Evolutionary conservation across 1,140 invertebrate species (phyloP), one percentile per base, ranked within the genome.

Genomic region (Drosophila dunni): DNA sequence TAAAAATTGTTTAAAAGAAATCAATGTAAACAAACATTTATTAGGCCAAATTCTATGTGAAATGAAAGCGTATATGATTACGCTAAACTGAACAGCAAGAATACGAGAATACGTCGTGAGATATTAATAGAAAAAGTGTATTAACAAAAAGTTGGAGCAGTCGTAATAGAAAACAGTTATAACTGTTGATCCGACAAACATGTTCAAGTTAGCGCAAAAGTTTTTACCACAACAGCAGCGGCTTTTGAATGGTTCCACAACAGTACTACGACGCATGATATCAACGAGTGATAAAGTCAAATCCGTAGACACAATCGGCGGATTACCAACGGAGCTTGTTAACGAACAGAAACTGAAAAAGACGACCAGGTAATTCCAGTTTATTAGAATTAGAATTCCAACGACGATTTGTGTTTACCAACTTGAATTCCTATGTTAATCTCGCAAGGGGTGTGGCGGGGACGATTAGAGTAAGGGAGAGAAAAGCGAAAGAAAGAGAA

Each of bases 271-370:
- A 20, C 67, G 85, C 1, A 46, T 57, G 0, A 91, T 91, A 11
- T 84, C 88, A 15, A 91, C 89, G 29, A 85, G 84, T 54, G 84
- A 91, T 38, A 71, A 85, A 56, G 90, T 82, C 1, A 88, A 91
- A 58, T 78, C 79, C 0, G 78, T 78, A n/a, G 81, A 89, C 11
- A 91, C 79, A 9, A 86, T 91, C 34, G 90, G 90, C 8, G 89
- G 89, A 20, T 40, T 91, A 13, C 75, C 90, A 15, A 67, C 81
- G 1, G 81, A 91, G n/a, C 53, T 91, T 24, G 90, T 91, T 29
- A 83, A 81, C 58, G 76, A 90, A 24, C 81, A 91, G 62, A 91
- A 91, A 56, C 36, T 91, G 13, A 91, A 83, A 48, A 91, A 90
- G 46, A 91, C 90, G 4, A 72, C 71, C 48, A 82, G 90, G 90